phyloP scores from a whole-genome alignment of 2,113 vertebrate genomes.

The Theristicus caerulescens region DNA sequence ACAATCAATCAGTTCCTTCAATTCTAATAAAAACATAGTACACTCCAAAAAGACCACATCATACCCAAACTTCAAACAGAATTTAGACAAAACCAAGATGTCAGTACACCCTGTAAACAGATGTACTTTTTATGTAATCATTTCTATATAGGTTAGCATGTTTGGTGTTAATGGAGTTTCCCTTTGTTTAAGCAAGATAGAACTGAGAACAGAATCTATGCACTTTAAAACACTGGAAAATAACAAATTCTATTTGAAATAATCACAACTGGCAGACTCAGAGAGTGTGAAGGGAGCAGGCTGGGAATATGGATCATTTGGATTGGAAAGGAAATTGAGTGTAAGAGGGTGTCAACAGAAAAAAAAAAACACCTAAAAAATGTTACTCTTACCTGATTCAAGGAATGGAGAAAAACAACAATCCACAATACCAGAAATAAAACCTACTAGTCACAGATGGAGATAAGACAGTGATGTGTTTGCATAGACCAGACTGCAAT shows the following conservation, averaged over 20 bases:
- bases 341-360: not conserved
- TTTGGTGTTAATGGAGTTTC: not conserved
- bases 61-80: not conserved
- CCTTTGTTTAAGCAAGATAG: not conserved
- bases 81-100: not conserved
- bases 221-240: not conserved
- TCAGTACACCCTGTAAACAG: not conserved
- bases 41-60: not conserved
- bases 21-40: not conserved
- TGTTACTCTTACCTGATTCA: not conserved
- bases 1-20: not conserved
- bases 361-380: not conserved
- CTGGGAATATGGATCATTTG: not conserved
- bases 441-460: conserved; percentile 15
- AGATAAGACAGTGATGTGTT: not conserved
- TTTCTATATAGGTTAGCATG: accelerated
- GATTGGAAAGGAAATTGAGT: not conserved
- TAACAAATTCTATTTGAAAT: not conserved
- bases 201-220: not conserved
- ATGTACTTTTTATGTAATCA: not conserved
- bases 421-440: not conserved
- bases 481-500: not conserved
- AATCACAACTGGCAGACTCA: not conserved
- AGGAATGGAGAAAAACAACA: not conserved
- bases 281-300: not conserved